Evolutionary conservation across 2,797 vertebrate genomes (phyloP), one percentile per base, ranked within the genome.

Genomic region (Heterohyrax brucei): DNA sequence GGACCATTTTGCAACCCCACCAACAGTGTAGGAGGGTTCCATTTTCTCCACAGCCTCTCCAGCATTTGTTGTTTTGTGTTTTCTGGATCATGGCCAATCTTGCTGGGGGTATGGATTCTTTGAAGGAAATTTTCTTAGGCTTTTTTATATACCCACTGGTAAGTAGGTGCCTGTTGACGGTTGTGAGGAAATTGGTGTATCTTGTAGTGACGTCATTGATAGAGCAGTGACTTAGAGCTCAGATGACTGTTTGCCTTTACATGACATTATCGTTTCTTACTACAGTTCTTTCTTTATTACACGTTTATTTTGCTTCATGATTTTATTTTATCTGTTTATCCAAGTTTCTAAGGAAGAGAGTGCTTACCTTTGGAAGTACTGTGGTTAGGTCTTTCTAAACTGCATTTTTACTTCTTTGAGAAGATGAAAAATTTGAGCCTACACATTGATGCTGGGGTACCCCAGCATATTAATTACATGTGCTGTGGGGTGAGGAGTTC

Each of bases 401-500:
- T 83, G 59, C 56, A 3, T 75, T 88, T 94, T 88, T 94, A 26
- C 59, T 46, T 85, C 39, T 80, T 75, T 83, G 81, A 83, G 44
- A 92, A 68, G 61, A 93, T 86, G 83, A 81, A 61, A 94, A 79
- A 78, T 79, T 79, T 80, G 87, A 89, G 64, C 48, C 70, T 85
- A 66, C 44, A 26, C 14, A 46, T 26, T 85, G 64, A 85, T 73
- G 24, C 56, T 75, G 39, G 87, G 46, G 61, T 70, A 10, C 30
- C 4, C 24, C 16, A 24, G 62, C 18, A 44, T 88, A n/a, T 33
- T n/a, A 19, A 19, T 44, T 75, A n/a, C 48, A 85, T 9, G 33
- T 66, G 64, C 28, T 62, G 33, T n/a, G 9, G 77, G 81, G 76
- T 89, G 61, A 95, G 88, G 39, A 77, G 97, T 93, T 97, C 96